A percentile compares a stretch with the other conserved stretches of the same genome.
Conservation (phyloP, 2,888 invertebrate species). For the Hesperia comma region DNA sequence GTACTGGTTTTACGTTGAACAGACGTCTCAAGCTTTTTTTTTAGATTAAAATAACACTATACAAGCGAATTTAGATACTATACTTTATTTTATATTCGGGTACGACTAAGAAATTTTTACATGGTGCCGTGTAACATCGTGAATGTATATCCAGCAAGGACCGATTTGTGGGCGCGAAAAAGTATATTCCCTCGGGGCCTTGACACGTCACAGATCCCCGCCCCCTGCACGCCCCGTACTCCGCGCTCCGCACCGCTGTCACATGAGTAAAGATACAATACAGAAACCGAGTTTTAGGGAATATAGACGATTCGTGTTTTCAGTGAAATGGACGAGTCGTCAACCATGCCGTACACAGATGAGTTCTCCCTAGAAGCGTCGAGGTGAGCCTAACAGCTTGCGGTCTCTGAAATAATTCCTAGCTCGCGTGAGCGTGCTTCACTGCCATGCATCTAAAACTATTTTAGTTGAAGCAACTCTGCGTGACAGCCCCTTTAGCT, state of each 20-base stretch:
- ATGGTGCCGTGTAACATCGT: background rate
- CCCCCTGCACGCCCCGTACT: background rate
- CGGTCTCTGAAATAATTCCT: background rate
- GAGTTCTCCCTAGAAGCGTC: too few species aligned
- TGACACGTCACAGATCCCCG: slow-evolving; percentile 15
- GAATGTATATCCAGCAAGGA: background rate
- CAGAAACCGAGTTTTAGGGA: background rate
- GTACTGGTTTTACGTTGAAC: too few species aligned
- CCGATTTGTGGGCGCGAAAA: background rate
- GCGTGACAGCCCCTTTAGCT: slow-evolving; percentile 16
- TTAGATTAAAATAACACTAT: too few species aligned
- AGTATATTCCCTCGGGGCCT: slow-evolving; percentile 5
- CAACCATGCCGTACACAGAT: too few species aligned
- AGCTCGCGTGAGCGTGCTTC: background rate
- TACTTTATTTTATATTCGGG: too few species aligned
- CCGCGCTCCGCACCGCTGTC: background rate
- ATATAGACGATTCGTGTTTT: too few species aligned
- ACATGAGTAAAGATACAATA: background rate
- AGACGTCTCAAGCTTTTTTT: too few species aligned
- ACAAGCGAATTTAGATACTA: too few species aligned
- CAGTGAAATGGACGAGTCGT: too few species aligned
- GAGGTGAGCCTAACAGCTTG: background rate
- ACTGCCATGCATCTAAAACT: background rate
- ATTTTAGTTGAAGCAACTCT: slow-evolving; percentile 19
- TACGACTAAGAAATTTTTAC: background rate